These are phyloP conservation scores for Aphaenogaster rudis DNA, from an alignment of 1,140 invertebrate genomes.

Conservation along the genomic window DNA sequence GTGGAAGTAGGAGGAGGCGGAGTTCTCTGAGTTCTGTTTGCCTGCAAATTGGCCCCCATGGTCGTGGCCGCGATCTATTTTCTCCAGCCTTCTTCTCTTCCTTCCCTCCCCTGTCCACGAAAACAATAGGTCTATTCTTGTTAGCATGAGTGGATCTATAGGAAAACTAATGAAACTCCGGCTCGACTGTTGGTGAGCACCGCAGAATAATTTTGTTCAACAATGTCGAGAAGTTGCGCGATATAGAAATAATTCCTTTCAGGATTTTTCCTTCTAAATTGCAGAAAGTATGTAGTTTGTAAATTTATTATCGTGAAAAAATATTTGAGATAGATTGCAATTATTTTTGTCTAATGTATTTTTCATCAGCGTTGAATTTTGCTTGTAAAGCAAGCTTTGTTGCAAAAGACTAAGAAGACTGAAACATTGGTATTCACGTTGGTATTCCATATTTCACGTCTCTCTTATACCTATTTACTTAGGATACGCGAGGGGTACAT, in stretches of 20 bases:
- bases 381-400: background rate
- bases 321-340: background rate
- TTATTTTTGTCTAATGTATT: background rate
- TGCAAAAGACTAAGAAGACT: background rate
- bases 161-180: constrained; percentile 35
- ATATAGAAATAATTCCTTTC: background rate
- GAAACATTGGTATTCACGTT: background rate
- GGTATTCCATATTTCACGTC: background rate
- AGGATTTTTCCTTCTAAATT: background rate
- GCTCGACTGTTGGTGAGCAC: background rate
- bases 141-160: background rate
- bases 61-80: constrained; percentile 49
- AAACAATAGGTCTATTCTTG: constrained; percentile 46
- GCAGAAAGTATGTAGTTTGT: background rate
- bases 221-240: background rate
- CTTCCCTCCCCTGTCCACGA: background rate
- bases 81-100: constrained; percentile 5
- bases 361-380: background rate
- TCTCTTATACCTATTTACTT: constrained; percentile 8
- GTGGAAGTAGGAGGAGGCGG: background rate
- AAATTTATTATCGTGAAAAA: background rate
- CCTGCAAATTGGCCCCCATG: constrained; percentile 35
- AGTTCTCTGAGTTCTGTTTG: constrained; percentile 35
- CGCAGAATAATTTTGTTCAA: constrained; percentile 8
- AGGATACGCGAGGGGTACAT: background rate